Base-by-base conservation (phyloP, 2,113 vertebrate genomes). In the Toxotes chatareus region DNA sequence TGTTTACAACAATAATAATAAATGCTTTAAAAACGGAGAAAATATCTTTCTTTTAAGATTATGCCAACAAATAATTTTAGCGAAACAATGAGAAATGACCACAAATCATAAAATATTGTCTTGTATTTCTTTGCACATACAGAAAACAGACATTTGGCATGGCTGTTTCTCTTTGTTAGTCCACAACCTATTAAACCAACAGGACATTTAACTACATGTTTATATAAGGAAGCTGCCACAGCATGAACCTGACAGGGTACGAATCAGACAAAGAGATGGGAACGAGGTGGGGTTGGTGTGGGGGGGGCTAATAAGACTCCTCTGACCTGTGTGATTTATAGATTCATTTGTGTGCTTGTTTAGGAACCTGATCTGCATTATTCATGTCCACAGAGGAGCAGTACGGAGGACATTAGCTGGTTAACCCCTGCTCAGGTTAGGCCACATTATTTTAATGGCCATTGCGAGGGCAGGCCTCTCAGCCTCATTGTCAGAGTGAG, bases 301-400 rank as follows among this genome's bases (percentile, higher is more conserved):
- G 27, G 36, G 76, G 86, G 75, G 3, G 63, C 89, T 93, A 93
- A 93, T 91, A 85, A 91, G 90, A 87, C 90, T 77, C 88, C 87
- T 73, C 78, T 89, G 88, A 90, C 92, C 91, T 76, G 64, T 73
- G 72, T 94, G 92, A 94, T 95, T 94, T 93, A 92, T 94, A 84
- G 91, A 94, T 94, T 93, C 90, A 92, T 93, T 94, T 93, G 88
- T 92, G 91, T 79, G 89, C 93, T 93, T 94, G 91, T 94, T 95
- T 94, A 88, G 91, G 85, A 93, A 90, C 91, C 91, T 68, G 84
- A 89, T 91, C 88, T 94, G 92, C 92, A 94, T 95, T 95, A 95
- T 95, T 95, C 94, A 95, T 95, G 88, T 86, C 57, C 82, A 79
- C 90, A 83, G 76, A 91, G 87, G 88, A 86, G 87, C 88, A 62